Evolutionary conservation across 37 sponge, comb jelly and placozoan species (phyloP), one percentile per base, ranked within the genome.

Genomic region (Aplysina aerophoba): DNA sequence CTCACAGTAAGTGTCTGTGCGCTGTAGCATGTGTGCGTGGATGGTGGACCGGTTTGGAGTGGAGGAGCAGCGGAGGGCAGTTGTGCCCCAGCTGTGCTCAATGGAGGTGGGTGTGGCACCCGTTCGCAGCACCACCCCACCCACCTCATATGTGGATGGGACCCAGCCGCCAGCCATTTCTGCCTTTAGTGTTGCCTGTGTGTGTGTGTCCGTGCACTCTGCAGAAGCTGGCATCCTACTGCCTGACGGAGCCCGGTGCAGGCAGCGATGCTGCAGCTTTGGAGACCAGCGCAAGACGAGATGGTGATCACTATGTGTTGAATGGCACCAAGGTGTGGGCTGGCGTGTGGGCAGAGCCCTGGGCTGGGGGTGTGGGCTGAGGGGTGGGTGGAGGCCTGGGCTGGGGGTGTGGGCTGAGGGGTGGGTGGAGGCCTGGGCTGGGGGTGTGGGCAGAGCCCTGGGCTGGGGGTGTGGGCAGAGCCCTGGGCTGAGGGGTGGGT

Each of bases 231-330:
- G 87, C 96, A 28, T 97, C 98, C 17, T 97, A 97, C 79, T 97
- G 98, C 55, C 88, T 97, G 53, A 97, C 98, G 22, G 98, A 97
- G 73, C 98, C 98, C 41, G 93, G 92, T 4, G 96, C 93, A 15
- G 98, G 98, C 14, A 95, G 96, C 87, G 98, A 97, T 90, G 98
- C 98, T 40, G 97, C 94, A 38, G 87, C 87, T 55, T 61, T 95
- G 31, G 55, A 61, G 17, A 89, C 97, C 28, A 83, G 61, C 0
- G 96, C 98, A 2, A 40, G 15, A 44, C 66, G 71, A 69, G 79
- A 97, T 13, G 92, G 94, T 13, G 92, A 95, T 67, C 31, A 73
- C 15, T 97, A 97, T 54, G 58, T 89, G 11, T 68, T 97, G 63
- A 95, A 93, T 83, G 98, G 98, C 11, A 84, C 94, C 37, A 95